A percentile compares a stretch with the other conserved stretches of the same genome.
These are phyloP conservation scores for Aphrophora alni DNA, from an alignment of 2,888 invertebrate genomes.

Conservation along the genomic window DNA sequence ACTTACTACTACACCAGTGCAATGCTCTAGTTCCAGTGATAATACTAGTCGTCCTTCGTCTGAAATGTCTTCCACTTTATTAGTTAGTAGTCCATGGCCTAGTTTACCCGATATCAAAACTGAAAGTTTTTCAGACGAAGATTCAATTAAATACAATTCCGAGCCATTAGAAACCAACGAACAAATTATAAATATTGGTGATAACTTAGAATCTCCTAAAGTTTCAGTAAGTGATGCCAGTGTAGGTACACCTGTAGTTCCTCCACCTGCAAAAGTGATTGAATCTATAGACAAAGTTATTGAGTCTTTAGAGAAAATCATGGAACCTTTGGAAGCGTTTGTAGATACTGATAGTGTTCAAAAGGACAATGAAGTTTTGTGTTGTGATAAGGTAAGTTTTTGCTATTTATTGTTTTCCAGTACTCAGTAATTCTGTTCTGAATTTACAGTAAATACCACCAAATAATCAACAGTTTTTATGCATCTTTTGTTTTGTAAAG, in stretches of 20 bases:
- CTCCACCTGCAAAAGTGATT: conserved; percentile 33
- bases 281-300: conserved; percentile 39
- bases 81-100: conserved; percentile 15
- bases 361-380: neutral
- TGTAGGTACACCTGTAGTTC: neutral
- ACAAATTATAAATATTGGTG: neutral
- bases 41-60: neutral
- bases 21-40: neutral
- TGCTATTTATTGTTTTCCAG: neutral
- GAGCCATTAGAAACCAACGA: neutral
- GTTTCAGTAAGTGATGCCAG: neutral
- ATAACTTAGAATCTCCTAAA: too few species aligned
- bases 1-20: neutral
- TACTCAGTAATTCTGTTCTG: neutral
- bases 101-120: neutral
- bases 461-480: neutral
- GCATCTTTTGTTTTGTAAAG: too few species aligned
- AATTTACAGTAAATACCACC: neutral
- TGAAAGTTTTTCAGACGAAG: neutral
- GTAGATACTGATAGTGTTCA: neutral
- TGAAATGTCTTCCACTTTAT: neutral
- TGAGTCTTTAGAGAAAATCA: conserved; percentile 40
- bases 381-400: conserved; percentile 1
- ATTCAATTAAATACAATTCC: neutral
- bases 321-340: conserved; percentile 37